These are phyloP conservation scores for Hemicordylus capensis DNA, from an alignment of 2,113 vertebrate species.

Conservation along the genomic window DNA sequence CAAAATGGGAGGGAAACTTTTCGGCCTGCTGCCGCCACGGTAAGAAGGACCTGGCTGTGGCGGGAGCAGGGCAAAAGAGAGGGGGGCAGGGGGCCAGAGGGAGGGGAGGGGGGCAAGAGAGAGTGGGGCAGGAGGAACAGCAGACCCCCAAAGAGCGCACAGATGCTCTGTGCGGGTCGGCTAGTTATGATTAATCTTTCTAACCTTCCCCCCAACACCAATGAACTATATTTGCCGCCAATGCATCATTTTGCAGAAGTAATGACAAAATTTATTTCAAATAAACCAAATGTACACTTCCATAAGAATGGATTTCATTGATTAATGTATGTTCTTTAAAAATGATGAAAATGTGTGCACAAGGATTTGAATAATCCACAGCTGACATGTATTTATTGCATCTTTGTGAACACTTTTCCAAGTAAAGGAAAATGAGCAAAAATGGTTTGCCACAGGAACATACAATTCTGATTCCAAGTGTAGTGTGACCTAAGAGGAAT, in stretches of 20 bases:
- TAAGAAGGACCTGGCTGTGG: too few relatives aligned
- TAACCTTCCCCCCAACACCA: background rate
- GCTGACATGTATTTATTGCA: background rate
- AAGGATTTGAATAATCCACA: background rate
- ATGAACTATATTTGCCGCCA: background rate
- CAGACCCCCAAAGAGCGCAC: too few relatives aligned
- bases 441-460: background rate
- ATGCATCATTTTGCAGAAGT: background rate
- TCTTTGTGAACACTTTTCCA: background rate
- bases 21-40: too few relatives aligned
- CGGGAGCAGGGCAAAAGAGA: too few relatives aligned
- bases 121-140: too few relatives aligned
- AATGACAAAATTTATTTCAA: background rate
- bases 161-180: too few relatives aligned
- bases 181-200: too few relatives aligned
- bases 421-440: background rate
- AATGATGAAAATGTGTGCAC: background rate
- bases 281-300: background rate
- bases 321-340: background rate
- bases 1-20: too few relatives aligned
- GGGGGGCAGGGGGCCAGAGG: too few relatives aligned
- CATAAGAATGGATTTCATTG: background rate
- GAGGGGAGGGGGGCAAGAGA: too few relatives aligned
- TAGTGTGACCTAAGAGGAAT: background rate
- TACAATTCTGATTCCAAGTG: background rate